Evolutionary conservation across 2,888 invertebrate genomes (phyloP).

Genomic region (Hirtodrosophila confusa): DNA sequence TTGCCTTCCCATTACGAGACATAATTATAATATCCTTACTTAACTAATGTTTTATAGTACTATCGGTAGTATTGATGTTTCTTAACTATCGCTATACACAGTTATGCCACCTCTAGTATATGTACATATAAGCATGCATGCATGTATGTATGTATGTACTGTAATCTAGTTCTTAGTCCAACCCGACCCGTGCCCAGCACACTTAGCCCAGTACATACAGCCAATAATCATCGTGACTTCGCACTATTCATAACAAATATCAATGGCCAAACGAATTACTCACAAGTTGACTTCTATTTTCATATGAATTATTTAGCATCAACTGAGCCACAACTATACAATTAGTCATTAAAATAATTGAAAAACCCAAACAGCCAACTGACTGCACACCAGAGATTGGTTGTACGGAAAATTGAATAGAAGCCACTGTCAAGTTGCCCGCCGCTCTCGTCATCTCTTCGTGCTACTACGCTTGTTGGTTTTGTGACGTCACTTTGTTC

Average conservation of each 20-base stretch:
- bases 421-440: too few relatives aligned
- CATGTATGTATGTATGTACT: background rate
- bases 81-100: too few relatives aligned
- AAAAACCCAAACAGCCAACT: background rate
- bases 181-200: background rate
- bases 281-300: slow-evolving; percentile 9
- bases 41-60: too few relatives aligned
- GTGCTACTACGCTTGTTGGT: background rate
- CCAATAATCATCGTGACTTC: slow-evolving; percentile 17
- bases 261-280: slow-evolving; percentile 1
- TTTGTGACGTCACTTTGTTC: slow-evolving; percentile 14
- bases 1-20: too few relatives aligned
- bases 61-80: too few relatives aligned
- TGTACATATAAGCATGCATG: too few relatives aligned
- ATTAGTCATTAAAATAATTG: background rate
- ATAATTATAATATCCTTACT: too few relatives aligned
- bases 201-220: background rate
- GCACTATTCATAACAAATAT: slow-evolving; percentile 6
- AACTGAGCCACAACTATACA: background rate
- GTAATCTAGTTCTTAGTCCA: slow-evolving; percentile 4
- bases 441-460: too few relatives aligned
- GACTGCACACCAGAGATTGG: too few relatives aligned
- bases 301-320: slow-evolving; percentile 7
- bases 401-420: slow-evolving; percentile 1
- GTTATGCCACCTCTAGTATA: too few relatives aligned